Conservation (phyloP, 92 coral and sea anemone genomes). For the Epizoanthus scotinus region DNA sequence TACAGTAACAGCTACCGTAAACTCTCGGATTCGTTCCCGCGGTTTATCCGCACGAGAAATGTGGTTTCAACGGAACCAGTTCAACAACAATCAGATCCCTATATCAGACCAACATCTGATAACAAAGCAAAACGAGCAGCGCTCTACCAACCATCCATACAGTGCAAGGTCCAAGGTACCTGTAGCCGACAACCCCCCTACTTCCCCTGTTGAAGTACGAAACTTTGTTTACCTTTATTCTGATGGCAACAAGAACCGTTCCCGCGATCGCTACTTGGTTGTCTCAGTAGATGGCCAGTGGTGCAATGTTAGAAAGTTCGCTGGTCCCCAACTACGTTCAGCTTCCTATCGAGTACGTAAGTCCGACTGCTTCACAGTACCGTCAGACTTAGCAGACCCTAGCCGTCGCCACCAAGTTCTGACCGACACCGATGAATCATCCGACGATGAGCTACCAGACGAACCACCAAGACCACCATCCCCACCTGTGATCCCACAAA, state of each 20-base stretch:
- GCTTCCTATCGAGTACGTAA: constrained; percentile 26
- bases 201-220: constrained; percentile 21
- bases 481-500: constrained; percentile 28
- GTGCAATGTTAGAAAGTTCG: constrained; percentile 43
- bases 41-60: constrained; percentile 5
- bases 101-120: constrained; percentile 2
- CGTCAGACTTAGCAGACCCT: constrained; percentile 29
- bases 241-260: constrained; percentile 8
- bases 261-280: constrained; percentile 6
- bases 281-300: constrained; percentile 24
- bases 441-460: constrained; percentile 24
- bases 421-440: constrained; percentile 12
- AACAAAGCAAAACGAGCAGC: constrained; percentile 37
- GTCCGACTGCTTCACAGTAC: constrained; percentile 12
- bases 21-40: constrained; percentile 1
- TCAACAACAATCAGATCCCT: constrained; percentile 20
- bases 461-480: background rate
- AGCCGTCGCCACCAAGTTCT: constrained; percentile 5
- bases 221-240: constrained; percentile 6
- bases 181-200: constrained; percentile 6
- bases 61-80: constrained; percentile 11
- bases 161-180: constrained; percentile 28
- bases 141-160: constrained; percentile 20
- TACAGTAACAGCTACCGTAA: constrained; percentile 18
- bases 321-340: constrained; percentile 21